These are phyloP conservation scores for Lamellibrachia satsuma DNA, from an alignment of 2,888 invertebrate genomes.

Conservation along the genomic window DNA sequence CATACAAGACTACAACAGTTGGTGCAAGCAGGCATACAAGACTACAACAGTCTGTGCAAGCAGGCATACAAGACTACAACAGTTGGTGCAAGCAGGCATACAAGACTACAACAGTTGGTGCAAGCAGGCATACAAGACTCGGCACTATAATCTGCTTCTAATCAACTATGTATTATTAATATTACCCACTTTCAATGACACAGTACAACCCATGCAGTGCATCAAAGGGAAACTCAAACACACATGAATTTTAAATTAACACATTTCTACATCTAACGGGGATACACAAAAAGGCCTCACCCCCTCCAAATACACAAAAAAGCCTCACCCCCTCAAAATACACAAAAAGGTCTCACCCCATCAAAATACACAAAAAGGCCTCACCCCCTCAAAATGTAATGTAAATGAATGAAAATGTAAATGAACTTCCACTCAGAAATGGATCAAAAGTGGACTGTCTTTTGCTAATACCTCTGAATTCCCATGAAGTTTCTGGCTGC, in stretches of 20 bases:
- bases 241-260: background rate
- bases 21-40: background rate
- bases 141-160: background rate
- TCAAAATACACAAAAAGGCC: too few relatives aligned
- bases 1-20: too few relatives aligned
- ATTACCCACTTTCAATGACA: background rate
- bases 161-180: background rate
- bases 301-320: background rate
- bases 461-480: background rate
- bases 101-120: background rate
- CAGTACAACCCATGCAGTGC: background rate
- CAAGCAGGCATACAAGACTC: background rate
- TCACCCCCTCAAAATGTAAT: too few relatives aligned
- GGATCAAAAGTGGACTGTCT: background rate
- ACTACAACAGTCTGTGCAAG: too few relatives aligned
- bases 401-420: background rate
- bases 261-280: background rate
- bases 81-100: background rate
- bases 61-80: too few relatives aligned
- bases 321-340: background rate
- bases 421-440: background rate
- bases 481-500: background rate
- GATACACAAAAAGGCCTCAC: background rate
- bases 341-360: too few relatives aligned
- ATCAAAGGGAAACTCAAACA: background rate